Conservation (phyloP, 1,140 invertebrate species). For the Trigoniulus corallinus region DNA sequence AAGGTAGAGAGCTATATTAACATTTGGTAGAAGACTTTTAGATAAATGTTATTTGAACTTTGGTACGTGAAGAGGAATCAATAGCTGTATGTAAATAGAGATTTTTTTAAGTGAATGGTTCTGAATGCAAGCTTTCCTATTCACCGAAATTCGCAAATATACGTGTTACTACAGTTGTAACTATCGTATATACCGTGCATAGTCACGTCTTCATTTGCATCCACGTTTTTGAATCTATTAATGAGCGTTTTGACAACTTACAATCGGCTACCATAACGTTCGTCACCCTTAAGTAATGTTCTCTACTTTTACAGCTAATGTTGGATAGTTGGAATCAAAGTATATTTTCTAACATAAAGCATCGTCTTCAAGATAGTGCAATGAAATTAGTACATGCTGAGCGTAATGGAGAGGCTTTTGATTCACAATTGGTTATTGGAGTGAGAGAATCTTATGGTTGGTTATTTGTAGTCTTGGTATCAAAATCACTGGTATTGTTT, state of each 20-base stretch:
- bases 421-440: slow-evolving; percentile 91
- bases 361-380: slow-evolving; percentile 82
- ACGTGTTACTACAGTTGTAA: no score
- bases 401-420: slow-evolving; percentile 91
- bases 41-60: background rate
- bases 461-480: slow-evolving; percentile 1
- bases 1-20: slow-evolving; percentile 33
- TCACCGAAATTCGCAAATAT: no score
- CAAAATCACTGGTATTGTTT: background rate
- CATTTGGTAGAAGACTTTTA: background rate
- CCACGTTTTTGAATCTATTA: no score
- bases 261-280: no score
- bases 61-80: no score
- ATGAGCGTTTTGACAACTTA: no score
- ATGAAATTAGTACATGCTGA: slow-evolving; percentile 95
- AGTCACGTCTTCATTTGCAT: no score
- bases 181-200: no score
- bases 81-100: no score
- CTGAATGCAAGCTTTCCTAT: no score
- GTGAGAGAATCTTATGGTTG: slow-evolving; percentile 86
- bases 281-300: no score
- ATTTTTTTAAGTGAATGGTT: no score
- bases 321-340: slow-evolving; percentile 94
- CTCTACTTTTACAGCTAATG: slow-evolving; percentile 75
- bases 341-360: slow-evolving; percentile 88